Percentiles rank a stretch among this genome's conserved stretches.
These are phyloP conservation scores for Chloropsis hardwickii DNA, from an alignment of 2,113 vertebrate genomes.

Conservation along the genomic window DNA sequence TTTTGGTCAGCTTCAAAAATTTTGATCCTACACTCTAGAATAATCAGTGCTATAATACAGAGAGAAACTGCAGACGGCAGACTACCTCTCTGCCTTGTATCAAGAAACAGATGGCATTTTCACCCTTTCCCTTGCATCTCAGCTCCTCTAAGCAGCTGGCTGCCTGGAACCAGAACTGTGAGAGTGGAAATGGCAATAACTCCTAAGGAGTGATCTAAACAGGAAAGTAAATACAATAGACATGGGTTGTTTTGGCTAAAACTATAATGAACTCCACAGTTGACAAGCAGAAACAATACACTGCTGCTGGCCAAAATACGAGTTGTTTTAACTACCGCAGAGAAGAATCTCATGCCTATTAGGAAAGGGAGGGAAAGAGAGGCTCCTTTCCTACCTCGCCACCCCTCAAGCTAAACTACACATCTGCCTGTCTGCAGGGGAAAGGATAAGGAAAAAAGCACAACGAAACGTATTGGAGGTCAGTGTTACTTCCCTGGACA, in stretches of 20 bases:
- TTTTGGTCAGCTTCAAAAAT: background rate
- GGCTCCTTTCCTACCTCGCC: background rate
- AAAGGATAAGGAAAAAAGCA: background rate
- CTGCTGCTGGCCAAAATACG: background rate
- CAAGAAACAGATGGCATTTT: constrained; percentile 53
- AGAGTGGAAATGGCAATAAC: constrained; percentile 7
- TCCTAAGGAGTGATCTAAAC: constrained; percentile 43
- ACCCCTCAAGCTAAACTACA: background rate
- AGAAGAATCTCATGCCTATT: background rate
- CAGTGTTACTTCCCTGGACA: background rate
- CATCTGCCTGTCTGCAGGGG: background rate
- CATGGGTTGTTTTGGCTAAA: background rate
- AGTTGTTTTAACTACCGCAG: constrained; percentile 43
- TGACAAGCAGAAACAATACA: background rate
- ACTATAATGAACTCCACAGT: background rate
- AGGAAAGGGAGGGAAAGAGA: background rate
- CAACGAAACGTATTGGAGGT: background rate
- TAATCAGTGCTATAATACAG: background rate
- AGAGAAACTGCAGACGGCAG: constrained; percentile 5
- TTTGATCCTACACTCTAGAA: background rate
- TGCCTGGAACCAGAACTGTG: constrained; percentile 32
- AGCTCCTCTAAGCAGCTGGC: constrained; percentile 48
- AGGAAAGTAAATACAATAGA: constrained; percentile 54
- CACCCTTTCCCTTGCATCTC: background rate
- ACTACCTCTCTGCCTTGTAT: constrained; percentile 34